Evolutionary conservation across 2,113 vertebrate species (phyloP), one percentile per base, ranked within the genome.

Genomic region (Coptodon bakossiorum): DNA sequence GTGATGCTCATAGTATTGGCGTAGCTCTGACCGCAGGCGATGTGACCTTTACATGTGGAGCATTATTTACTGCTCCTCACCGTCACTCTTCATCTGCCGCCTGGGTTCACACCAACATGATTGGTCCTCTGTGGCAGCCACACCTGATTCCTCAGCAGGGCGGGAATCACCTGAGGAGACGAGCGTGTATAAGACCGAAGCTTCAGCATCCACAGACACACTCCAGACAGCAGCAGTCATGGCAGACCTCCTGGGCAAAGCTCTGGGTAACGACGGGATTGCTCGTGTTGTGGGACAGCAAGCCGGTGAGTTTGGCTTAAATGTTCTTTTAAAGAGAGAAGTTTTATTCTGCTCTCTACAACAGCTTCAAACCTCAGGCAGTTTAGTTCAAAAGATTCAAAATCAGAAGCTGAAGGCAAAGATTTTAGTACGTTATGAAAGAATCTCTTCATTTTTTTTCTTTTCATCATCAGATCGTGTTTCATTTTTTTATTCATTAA

Each of bases 101-200:
- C n/a, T 24, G 12, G 66, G 22, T 11, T 12, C 45, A n/a, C 5
- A 63, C 83, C 71, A 6, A 85, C 52, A 48, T 0, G 5, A 80
- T 84, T 1, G 52, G 81, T 90, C 8, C 6, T 6, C 11, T 4
- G 17, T n/a, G 12, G 22, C 63, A 14, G 68, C 9, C 73, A 17
- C 83, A 3, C 91, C 93, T 5, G 40, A 90, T 90, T 93, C 86
- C 84, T 90, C 24, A 5, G 12, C 52, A n/a, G 86, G 91, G 89
- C 3, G 54, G 27, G n/a, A 34, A 19, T 79, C 73, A 7, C 80
- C 84, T 48, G 54, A 29, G 9, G 27, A 2, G 4, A 66, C 10
- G 1, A 5, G 6, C 2, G 14, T 43, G 6, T 89, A 90, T 88
- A 93, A 93, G 10, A 88, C 5, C 4, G 0, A 5, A 22, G 36